Percentiles rank a stretch among this genome's conserved stretches.
Evolutionary conservation across 23 tunicate genomes (phyloP).

Genomic region (Clavelina lepadiformis): DNA sequence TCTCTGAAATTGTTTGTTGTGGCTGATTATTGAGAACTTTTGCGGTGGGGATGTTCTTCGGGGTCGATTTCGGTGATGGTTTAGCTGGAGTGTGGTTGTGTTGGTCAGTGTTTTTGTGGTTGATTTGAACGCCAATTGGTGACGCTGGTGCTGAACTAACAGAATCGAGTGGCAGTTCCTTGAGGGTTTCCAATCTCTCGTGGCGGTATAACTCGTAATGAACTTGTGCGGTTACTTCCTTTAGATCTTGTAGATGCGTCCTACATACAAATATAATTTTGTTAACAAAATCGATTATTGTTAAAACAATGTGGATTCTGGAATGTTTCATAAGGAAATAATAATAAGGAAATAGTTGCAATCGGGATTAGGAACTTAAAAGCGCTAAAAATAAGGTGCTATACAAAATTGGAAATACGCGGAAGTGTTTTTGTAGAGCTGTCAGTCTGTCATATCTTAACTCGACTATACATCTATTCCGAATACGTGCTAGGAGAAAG

Average conservation of each 20-base stretch:
- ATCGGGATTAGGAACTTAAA: too few species aligned
- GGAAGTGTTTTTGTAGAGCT: too few species aligned
- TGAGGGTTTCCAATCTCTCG: slow-evolving; percentile 74
- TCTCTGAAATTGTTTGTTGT: slow-evolving; percentile 19
- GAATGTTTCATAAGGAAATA: too few species aligned
- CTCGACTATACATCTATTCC: too few species aligned
- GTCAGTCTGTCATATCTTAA: too few species aligned
- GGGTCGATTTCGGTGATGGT: not conserved
- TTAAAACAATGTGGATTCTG: not conserved
- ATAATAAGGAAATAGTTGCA: too few species aligned
- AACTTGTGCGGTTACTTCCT: slow-evolving; percentile 91
- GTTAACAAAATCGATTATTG: not conserved
- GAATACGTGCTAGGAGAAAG: too few species aligned
- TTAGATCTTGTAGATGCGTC: slow-evolving; percentile 91
- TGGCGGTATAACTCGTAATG: slow-evolving; percentile 94
- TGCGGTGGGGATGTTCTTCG: not conserved
- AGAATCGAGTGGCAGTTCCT: slow-evolving; percentile 60
- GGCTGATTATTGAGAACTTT: not conserved
- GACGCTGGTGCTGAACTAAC: slow-evolving; percentile 59
- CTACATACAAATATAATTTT: slow-evolving; percentile 28
- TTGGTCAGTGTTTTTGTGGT: not conserved
- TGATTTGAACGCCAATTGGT: slow-evolving; percentile 9
- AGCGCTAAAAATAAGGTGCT: too few species aligned
- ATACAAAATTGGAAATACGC: too few species aligned
- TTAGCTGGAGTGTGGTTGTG: slow-evolving; percentile 1